Conservation (phyloP, 37 sponge, comb jelly and placozoan genomes). For the Halisarca cf. caerulea region DNA sequence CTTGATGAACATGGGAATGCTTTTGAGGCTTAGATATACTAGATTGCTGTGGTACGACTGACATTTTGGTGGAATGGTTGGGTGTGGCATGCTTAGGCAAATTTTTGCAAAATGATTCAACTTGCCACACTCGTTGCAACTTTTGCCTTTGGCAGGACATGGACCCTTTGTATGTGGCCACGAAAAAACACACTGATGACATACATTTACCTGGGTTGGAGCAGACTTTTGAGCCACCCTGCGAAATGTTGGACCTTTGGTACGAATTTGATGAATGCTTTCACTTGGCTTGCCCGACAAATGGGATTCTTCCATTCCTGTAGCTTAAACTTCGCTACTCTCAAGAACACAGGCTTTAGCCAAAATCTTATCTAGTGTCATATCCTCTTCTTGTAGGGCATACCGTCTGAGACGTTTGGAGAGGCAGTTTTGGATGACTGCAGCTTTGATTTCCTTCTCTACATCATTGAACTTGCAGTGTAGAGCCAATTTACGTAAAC, state of each 20-base stretch:
- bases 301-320: no score
- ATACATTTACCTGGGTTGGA: no score
- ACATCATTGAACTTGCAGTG: background rate
- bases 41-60: no score
- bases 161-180: constrained; percentile 32
- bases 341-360: background rate
- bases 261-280: no score
- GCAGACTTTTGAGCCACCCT: no score
- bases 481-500: background rate
- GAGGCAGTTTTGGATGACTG: background rate
- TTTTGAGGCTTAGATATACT: no score
- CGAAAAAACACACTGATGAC: constrained; percentile 10
- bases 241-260: no score
- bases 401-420: constrained; percentile 32
- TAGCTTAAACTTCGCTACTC: background rate
- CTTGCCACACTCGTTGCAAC: constrained; percentile 36
- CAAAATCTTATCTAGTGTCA: constrained; percentile 7
- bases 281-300: no score
- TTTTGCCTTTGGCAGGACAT: constrained; percentile 50
- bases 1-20: no score
- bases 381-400: constrained; percentile 14
- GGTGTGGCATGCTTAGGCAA: no score
- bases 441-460: constrained; percentile 4
- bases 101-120: constrained; percentile 48
- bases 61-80: no score